Base-by-base conservation (phyloP, 35 echinoderm and acorn worm species). In the Heliocidaris erythrogramma region DNA sequence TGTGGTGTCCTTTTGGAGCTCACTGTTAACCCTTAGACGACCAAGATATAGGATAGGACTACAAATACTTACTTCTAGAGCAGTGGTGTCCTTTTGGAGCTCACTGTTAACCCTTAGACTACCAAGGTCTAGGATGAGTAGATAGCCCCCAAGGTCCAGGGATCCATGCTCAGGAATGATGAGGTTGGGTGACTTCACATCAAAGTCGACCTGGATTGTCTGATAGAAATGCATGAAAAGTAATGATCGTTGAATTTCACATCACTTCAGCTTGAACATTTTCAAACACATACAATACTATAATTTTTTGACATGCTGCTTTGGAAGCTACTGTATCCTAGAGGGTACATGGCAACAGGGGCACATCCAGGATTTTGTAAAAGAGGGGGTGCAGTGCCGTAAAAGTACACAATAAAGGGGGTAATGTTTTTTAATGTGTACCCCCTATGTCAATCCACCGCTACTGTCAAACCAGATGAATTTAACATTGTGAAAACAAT, bases 131-230 rank as follows among this genome's bases (percentile, higher is more conserved):
- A 99, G 61, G 24, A 99, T 96, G 48, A 99, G 88, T 4, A 96
- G 96, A 49, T 99, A 97, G 8, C 98, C 98, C 49, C 96, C 97
- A 59, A 95, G 94, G 47, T 99, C 98, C 85, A 97, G 30, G 65
- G 93, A 94, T 27, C 98, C 98, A 94, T 94, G 95, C 91, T 99
- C 98, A n/a, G 98, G 98, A 65, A 99, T 99, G 86, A 99, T 96
- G 86, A 99, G 94, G 65, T 99, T 97, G 3, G 98, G 98, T 31
- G 98, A 99, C 49, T 99, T 97, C 65, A 99, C 92, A 95, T 97
- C 98, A 94, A 99, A 65, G 49, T 99, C 97, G 13, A 99, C 53
- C 86, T 99, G 98, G 88, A 99, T 99, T 14, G 98, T 99, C 98
- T 99, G 94, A 48, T 85, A 94, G 59, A 52, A 86, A 78, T 42